Evolutionary conservation across 2,888 invertebrate genomes (phyloP), one percentile per base, ranked within the genome.

Genomic region (Baronia brevicornis): DNA sequence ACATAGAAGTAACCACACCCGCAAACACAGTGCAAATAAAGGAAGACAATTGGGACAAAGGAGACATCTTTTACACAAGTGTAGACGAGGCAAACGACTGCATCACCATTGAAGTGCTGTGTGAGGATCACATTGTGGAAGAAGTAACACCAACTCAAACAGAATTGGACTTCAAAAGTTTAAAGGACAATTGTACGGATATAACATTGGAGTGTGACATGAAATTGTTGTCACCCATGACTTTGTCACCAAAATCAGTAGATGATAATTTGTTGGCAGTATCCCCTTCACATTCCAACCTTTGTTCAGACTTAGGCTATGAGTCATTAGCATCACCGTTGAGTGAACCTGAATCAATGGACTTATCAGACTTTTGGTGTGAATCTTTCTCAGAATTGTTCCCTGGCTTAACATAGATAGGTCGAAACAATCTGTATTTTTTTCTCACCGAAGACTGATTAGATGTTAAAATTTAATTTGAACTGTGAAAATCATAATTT

Each of bases 301-400:
- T 78, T n/a, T 67, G 67, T 41, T 78, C 84, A 0, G 85, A 85
- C 42, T 60, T 79, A 4, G 85, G 84, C 9, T 85, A 85, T 20
- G 84, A 85, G 53, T 85, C 85, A 13, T 49, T 85, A 22, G 67
- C 75, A 0, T 85, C 85, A 15, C 85, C 85, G 0, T 61, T 84
- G 36, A 85, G 85, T 52, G 85, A 84, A 44, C 54, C 69, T 0
- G 80, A 75, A 34, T 71, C 75, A 9, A 74, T 82, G 68, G 73
- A 79, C 57, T 60, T 84, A 41, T 77, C 90, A 57, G 90, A 91
- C 59, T 84, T 90, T 54, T 92, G 91, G 91, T 90, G 91, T 57
- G 89, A 89, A 57, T 90, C 90, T 49, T 89, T 93, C 52, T 89
- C 91, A 39, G 92, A 93, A 71, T 72, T 94, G 48, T 94, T 94